A percentile compares a stretch with the other conserved stretches of the same genome.
These are phyloP conservation scores for Sphyrna mokarran DNA, from an alignment of 2,113 vertebrate genomes.

Conservation along the genomic window DNA sequence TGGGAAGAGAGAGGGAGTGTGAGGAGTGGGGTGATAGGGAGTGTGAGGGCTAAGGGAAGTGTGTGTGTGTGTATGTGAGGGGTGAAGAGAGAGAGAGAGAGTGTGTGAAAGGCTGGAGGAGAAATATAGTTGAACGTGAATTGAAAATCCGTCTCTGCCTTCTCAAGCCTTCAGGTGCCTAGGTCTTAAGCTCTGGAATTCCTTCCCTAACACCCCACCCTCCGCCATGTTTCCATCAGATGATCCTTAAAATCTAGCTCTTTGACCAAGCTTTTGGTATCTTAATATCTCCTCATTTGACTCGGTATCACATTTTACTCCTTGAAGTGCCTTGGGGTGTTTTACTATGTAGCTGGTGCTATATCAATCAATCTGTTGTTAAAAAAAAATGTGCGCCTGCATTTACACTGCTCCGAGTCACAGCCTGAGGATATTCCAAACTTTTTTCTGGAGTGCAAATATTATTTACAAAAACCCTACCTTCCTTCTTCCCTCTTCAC, in stretches of 20 bases:
- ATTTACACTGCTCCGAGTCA: neutral
- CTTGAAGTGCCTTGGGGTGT: neutral
- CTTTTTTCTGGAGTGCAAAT: neutral
- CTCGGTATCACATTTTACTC: neutral
- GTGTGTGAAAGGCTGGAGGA: too few relatives aligned
- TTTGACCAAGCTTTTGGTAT: neutral
- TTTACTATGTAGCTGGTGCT: neutral
- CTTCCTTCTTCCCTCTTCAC: neutral
- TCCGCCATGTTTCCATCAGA: neutral
- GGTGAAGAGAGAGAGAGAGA: too few relatives aligned
- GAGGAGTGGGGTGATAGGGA: too few relatives aligned
- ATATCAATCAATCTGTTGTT: neutral
- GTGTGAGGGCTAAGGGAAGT: too few relatives aligned
- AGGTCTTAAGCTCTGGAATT: neutral
- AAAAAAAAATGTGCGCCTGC: neutral
- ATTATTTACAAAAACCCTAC: neutral
- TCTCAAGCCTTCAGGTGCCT: neutral
- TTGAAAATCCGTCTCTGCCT: too few relatives aligned
- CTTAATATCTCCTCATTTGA: neutral
- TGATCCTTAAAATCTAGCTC: neutral
- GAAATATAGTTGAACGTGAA: too few relatives aligned
- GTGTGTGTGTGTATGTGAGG: too few relatives aligned
- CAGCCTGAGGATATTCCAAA: neutral
- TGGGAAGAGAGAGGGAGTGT: too few relatives aligned
- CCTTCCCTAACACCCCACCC: neutral